phyloP scores from a whole-genome alignment of 2,797 vertebrate species.

The Martes flavigula region DNA sequence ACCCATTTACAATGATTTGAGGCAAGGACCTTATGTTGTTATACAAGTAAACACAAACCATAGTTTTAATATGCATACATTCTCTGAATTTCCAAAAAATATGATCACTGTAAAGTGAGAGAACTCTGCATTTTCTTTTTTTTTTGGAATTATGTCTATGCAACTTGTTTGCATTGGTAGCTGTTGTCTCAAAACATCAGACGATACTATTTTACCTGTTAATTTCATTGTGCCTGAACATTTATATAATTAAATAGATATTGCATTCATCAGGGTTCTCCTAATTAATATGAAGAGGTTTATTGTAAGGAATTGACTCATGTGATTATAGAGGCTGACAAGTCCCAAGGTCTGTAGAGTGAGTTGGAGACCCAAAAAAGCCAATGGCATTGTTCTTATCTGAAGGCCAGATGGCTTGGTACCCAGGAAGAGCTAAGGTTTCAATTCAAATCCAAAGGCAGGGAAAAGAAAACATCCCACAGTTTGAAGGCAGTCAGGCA shows the following conservation, averaged over 20 bases:
- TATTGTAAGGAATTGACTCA: background rate
- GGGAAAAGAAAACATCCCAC: background rate
- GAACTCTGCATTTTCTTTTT: background rate
- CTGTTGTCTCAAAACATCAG: background rate
- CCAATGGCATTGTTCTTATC: background rate
- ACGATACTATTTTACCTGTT: background rate
- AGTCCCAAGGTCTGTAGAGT: background rate
- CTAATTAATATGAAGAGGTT: background rate
- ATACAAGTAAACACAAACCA: background rate
- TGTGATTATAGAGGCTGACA: background rate
- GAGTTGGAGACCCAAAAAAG: background rate
- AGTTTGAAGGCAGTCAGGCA: background rate
- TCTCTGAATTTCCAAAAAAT: constrained; percentile 24
- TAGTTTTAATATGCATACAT: background rate
- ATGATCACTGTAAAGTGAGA: background rate
- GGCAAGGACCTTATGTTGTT: background rate
- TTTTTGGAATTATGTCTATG: background rate
- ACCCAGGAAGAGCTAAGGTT: background rate
- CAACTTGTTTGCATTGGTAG: background rate
- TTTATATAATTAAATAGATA: constrained; percentile 16
- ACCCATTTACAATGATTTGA: background rate
- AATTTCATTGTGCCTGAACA: background rate
- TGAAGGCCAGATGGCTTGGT: background rate
- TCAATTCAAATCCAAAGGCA: background rate
- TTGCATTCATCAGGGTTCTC: background rate